Conservation (phyloP, 2,797 vertebrate genomes). For the Enteromius thamalakanensis region DNA sequence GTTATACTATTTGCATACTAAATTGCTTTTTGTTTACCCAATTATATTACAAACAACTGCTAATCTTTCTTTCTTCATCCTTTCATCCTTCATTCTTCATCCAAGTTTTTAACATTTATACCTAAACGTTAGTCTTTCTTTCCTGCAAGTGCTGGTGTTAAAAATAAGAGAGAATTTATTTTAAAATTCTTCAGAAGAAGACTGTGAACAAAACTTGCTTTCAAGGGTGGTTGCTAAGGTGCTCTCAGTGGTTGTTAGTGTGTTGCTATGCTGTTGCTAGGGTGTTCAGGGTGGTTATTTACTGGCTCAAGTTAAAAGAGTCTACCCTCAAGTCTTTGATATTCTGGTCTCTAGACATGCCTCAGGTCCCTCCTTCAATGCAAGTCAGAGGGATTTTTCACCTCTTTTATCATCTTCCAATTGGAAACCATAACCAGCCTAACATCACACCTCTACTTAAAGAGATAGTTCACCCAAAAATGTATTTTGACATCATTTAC, state of each 20-base stretch:
- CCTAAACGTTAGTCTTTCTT: not conserved
- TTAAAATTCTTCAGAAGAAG: not conserved
- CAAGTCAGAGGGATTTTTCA: constrained; percentile 14
- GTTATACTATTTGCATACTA: not conserved
- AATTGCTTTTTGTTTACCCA: not conserved
- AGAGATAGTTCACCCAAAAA: not conserved
- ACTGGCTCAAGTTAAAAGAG: constrained; percentile 24
- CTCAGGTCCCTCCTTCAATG: constrained; percentile 12
- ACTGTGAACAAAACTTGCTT: not conserved
- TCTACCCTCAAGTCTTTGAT: not conserved
- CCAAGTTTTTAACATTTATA: not conserved
- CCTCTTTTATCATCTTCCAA: constrained; percentile 24
- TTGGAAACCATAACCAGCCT: constrained; percentile 1
- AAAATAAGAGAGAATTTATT: not conserved
- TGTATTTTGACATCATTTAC: not conserved
- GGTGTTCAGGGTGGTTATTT: not conserved
- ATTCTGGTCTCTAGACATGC: not conserved
- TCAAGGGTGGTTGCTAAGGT: not conserved
- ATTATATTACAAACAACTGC: no score
- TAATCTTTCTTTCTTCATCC: no score
- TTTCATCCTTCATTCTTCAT: no score
- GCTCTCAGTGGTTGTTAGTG: not conserved
- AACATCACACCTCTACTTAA: constrained; percentile 9
- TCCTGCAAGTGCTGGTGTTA: not conserved
- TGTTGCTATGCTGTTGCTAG: constrained; percentile 1